Evolutionary conservation across 2,797 vertebrate species (phyloP).

Genomic region (Pteronotus mesoamericanus): DNA sequence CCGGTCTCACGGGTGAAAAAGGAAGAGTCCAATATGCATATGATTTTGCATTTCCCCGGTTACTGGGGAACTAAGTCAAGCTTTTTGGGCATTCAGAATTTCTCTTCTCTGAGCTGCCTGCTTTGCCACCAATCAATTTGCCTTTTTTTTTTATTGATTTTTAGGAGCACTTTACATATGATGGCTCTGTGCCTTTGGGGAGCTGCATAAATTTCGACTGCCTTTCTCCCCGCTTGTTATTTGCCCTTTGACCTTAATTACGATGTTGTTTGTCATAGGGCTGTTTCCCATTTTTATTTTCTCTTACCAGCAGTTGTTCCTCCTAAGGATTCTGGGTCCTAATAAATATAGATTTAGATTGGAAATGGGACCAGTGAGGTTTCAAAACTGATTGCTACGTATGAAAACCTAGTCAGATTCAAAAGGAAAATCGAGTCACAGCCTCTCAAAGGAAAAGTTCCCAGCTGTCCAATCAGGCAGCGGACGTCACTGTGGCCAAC

Average conservation of each 20-base stretch:
- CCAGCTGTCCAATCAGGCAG: rapidly evolving
- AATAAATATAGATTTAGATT: not conserved
- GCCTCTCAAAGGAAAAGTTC: not conserved
- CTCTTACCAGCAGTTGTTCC: not conserved
- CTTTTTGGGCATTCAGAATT: not conserved
- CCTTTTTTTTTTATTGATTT: not conserved
- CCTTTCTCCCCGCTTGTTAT: not conserved
- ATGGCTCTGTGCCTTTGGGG: not conserved
- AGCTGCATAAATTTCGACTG: not conserved
- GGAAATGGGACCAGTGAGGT: not conserved
- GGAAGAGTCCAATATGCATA: not conserved
- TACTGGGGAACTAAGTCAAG: not conserved
- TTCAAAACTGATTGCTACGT: not conserved
- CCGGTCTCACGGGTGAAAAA: not conserved
- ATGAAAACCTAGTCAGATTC: not conserved
- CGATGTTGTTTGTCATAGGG: not conserved
- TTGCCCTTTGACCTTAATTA: not conserved
- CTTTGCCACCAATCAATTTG: not conserved
- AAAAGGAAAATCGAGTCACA: not conserved
- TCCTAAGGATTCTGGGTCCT: conserved; percentile 9
- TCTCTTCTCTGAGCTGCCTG: not conserved
- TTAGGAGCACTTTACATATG: not conserved
- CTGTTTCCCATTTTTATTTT: conserved; percentile 22
- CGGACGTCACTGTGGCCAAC: rapidly evolving
- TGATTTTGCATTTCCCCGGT: not conserved